Base-by-base conservation (phyloP, 1,140 invertebrate genomes). In the Dendrolimus kikuchii region DNA sequence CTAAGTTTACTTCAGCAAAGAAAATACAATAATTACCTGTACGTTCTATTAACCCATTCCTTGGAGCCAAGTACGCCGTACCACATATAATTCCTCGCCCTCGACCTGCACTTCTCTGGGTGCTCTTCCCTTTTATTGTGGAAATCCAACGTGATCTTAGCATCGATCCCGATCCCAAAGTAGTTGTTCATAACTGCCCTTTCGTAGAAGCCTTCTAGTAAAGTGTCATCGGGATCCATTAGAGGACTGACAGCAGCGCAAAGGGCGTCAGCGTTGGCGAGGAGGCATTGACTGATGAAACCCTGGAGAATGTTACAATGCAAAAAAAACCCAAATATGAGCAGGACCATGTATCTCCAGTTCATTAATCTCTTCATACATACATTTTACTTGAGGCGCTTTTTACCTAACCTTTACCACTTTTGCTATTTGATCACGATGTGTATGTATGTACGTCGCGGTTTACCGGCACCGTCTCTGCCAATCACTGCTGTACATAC, bases 171-270 rank as follows among this genome's bases (percentile, higher is more conserved):
- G 77, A 99, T 99, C 1, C 98, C 98, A 86, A 99, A 99, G 82
- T 99, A 99, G 81, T 99, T 99, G 78, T 99, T 99, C 98, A 99
- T 99, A 1, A 99, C 97, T 62, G 96, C 97, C 61, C 93, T 92
- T 85, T 99, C 98, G 64, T 94, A 94, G 81, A 96, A 98, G 4
- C 96, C 96, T 87, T 97, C 95, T 87, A 96, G 81, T 7, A 95
- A 89, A 5, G 95, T 95, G 73, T 98, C 95, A 81, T 97, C 95
- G 0, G 94, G 93, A 83, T 98, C 96, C 92, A 98, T 96, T 7
- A 98, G 86, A 4, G 96, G 96, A 60, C 96, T 96, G 7, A 96
- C 96, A 5, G 96, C 95, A 40, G 97, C 96, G 88, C 97, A 98
- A 0, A 99, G 88, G 7, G 97, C 96, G 84, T 98, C 97, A n/a